Conservation (phyloP, 2,797 vertebrate genomes). For the Pseudotriccus pelzelni region DNA sequence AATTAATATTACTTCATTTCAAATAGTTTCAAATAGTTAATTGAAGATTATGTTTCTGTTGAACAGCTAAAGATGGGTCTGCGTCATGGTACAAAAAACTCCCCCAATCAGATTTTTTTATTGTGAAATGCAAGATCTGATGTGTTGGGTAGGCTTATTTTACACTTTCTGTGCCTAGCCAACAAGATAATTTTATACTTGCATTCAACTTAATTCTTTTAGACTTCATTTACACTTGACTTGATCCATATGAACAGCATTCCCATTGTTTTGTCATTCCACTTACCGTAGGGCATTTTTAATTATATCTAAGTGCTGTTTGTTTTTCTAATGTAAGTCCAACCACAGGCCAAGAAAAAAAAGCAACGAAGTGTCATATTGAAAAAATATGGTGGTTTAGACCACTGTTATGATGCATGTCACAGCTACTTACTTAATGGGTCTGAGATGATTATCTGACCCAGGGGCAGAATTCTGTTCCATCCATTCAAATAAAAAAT, state of each 20-base stretch:
- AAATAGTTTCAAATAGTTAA: neutral
- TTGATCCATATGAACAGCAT: slow-evolving; percentile 56
- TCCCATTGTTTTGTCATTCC: slow-evolving; percentile 60
- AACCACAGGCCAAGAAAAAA: slow-evolving; percentile 25
- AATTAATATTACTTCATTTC: neutral
- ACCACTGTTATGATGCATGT: slow-evolving; percentile 44
- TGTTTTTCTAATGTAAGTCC: slow-evolving; percentile 44
- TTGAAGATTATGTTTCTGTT: neutral
- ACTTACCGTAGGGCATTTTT: slow-evolving; percentile 49
- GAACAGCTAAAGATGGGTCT: neutral
- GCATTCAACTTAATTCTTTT: slow-evolving; percentile 61
- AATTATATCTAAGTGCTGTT: slow-evolving; percentile 65
- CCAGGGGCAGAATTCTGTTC: slow-evolving; percentile 28
- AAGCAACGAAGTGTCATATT: slow-evolving; percentile 6
- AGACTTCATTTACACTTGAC: slow-evolving; percentile 63
- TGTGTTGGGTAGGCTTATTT: neutral
- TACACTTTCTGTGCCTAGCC: slow-evolving; percentile 22
- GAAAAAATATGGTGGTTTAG: slow-evolving; percentile 50
- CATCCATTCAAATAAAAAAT: neutral
- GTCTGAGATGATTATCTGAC: slow-evolving; percentile 38
- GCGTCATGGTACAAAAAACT: neutral
- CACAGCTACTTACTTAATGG: slow-evolving; percentile 47
- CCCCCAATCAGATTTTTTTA: neutral
- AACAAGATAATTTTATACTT: slow-evolving; percentile 42
- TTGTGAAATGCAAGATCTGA: neutral